Conservation (phyloP, 2,888 invertebrate species). For the Orthosia gracilis region DNA sequence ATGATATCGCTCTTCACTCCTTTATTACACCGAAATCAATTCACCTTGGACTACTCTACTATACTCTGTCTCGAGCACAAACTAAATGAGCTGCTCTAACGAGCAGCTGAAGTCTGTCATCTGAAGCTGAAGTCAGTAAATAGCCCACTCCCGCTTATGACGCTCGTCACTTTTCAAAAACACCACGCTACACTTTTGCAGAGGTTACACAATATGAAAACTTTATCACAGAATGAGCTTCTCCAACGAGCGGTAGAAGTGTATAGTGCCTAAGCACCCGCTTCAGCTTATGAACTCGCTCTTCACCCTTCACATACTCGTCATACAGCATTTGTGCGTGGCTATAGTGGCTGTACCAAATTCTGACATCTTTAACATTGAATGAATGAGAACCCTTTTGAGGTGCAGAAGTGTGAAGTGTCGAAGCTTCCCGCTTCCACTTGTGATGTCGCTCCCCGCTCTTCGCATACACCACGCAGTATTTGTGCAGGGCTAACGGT, state of each 20-base stretch:
- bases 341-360: not conserved
- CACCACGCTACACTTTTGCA: not conserved
- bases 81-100: too few species aligned
- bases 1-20: not conserved
- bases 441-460: conserved; percentile 43
- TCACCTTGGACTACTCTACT: too few species aligned
- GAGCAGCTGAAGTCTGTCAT: too few species aligned
- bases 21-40: not conserved
- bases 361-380: not conserved
- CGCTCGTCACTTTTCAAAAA: not conserved
- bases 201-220: not conserved
- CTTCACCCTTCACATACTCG: not conserved
- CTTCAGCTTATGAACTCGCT: conserved; percentile 19
- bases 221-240: not conserved
- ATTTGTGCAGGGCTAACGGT: conserved; percentile 85
- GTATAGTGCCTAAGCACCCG: not conserved
- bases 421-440: conserved; percentile 16
- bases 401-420: not conserved
- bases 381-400: not conserved
- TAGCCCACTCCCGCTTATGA: conserved; percentile 9
- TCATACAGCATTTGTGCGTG: not conserved
- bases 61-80: too few species aligned
- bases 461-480: conserved; percentile 61
- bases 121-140: not conserved
- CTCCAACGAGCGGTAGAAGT: not conserved